Base-by-base conservation (phyloP, 2,888 invertebrate species). In the Platycheirus rosarum region DNA sequence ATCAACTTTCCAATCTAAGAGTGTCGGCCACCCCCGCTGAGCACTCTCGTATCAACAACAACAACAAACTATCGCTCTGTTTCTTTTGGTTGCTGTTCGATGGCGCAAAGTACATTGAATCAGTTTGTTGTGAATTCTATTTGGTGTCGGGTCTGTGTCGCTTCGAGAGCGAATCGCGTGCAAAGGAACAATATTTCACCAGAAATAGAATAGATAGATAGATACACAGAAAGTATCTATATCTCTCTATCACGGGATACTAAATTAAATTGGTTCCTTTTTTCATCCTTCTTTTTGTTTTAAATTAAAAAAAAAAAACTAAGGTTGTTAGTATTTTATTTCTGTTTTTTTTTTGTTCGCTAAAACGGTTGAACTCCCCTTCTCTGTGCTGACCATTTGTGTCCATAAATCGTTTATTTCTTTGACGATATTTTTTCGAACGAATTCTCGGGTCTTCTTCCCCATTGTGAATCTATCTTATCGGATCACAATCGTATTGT, bases 61-160 rank as follows among this genome's bases (percentile, higher is more conserved):
- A 42, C 42, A n/a, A n/a, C 16, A 29, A 26, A 14, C 51, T 55
- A 29, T 44, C 53, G 29, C 53, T 69, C 60, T 60, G 42, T 55
- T 53, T 60, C 70, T 65, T 60, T 71, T 76, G 68, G 82, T 71
- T 82, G 9, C 20, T 55, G 82, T 77, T 82, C 68, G 77, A 82
- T 82, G 82, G 77, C 71, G 82, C 71, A 82, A 82, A 73, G 55
- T 63, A 73, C 68, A 57, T 73, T 66, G 29, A 77, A 77, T 82
- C 82, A 82, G 82, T 82, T 82, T 71, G 66, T 68, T 82, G 62
- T 77, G 66, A 76, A 82, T 68, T 82, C 62, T 82, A 73, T 73
- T 26, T 71, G 82, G 77, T 32, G 77, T 66, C 73, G 82, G 82
- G 73, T 77, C 76, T 82, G 55, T 77, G 49, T 77, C 82, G 82